Base-by-base conservation (phyloP, 2,888 invertebrate genomes). In the Apamea monoglypha region DNA sequence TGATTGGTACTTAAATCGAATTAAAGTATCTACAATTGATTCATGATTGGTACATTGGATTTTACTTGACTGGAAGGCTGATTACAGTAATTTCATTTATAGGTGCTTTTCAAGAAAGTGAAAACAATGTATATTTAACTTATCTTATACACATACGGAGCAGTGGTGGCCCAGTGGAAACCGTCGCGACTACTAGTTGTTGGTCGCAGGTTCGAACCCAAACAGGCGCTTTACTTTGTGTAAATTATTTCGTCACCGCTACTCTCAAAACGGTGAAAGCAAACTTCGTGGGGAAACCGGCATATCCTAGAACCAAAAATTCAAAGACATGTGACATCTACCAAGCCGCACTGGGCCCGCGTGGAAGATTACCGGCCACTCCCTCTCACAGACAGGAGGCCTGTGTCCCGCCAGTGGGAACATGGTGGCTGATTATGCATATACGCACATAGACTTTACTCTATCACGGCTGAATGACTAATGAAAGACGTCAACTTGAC, bases 1-100 rank as follows among this genome's bases (percentile, higher is more conserved):
- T 68, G 36, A 56, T 76, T 83, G 74, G 53, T 71, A 74, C 76
- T 84, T 83, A 67, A 64, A 70, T 75, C 10, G 40, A 73, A 59
- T 73, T 70, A 78, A 10, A 72, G 25, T 56, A 68, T 82, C 32
- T 50, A n/a, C 47, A 32, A 64, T 69, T 73, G 36, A 73, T 74
- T 69, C 21, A 69, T 61, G 14, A 53, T 72, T 29, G 18, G 16
- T 50, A 29, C 29, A 10, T 74, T 36, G 1, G 44, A 16, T 56
- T 83, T 61, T 40, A 81, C 61, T 63, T 32, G 40, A 71, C 14
- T 74, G n/a, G 36, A 63, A 47, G 16, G 10, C 1, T 47, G 56
- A 68, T 29, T 12, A 25, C 16, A 64, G 44, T 53, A 10, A 69
- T 74, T 71, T n/a, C 2, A 25, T 44, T 18, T 56, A 47, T 32